Base-by-base conservation (phyloP, 2,797 vertebrate genomes). In the Perodicticus potto region DNA sequence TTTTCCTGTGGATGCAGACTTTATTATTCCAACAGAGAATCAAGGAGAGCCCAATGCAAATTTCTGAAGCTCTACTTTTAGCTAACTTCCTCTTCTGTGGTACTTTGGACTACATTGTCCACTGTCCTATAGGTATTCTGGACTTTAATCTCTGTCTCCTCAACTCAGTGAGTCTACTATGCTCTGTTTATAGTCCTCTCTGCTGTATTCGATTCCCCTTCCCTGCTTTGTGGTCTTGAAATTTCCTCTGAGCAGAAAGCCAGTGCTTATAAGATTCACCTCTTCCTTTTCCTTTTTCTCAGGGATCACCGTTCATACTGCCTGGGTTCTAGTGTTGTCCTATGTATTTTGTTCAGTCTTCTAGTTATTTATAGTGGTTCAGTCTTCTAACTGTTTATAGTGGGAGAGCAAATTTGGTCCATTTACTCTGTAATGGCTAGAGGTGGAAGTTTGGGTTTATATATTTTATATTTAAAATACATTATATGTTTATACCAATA, bases 401-500 rank as follows among this genome's bases (percentile, higher is more conserved):
- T 77, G 76, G 6, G 37, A 76, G 27, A 76, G 72, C n/a, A 87
- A 23, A 25, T 85, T 29, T 19, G n/a, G 40, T 49, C 25, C 49
- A 37, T 94, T 86, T 91, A 63, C 29, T 96, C 17, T 78, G 4
- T 72, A 17, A 34, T 65, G 12, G 20, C 67, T 34, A 86, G 37
- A 87, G 94, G 63, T 53, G 20, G 32, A 86, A 84, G 20, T 69
- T 89, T 57, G 2, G 9, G 61, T 93, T 63, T 53, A 72, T 61
- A 61, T 89, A n/a, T n/a, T 84, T 63, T 63, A 29, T 63, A 63
- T 63, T 63, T 63, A 96, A 55, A 32, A 23, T 86, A 5, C 29
- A 25, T 84, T n/a, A 2, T 1, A 0, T 43, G 16, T n/a, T 10
- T 49, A 0, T 0, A 0, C 49, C 55, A 40, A 13, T 34, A 77